Base-by-base conservation (phyloP, 2,888 invertebrate species). In the Epiblema foenella region DNA sequence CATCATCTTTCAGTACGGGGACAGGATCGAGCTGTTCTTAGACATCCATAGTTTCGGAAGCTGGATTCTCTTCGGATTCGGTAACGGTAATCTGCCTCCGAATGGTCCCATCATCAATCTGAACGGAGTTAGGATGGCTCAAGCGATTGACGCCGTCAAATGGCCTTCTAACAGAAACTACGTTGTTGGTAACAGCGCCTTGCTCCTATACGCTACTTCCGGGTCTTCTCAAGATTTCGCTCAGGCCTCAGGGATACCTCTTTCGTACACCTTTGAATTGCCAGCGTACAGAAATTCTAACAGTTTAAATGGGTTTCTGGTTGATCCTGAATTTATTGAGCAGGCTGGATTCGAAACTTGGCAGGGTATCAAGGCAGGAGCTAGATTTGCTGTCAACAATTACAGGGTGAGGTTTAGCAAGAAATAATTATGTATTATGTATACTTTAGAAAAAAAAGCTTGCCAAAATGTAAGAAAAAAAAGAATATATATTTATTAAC, bases 41-140 rank as follows among this genome's bases (percentile, higher is more conserved):
- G 95, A 96, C 9, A 89, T 97, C 49, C 98, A 98, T 83, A 96
- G 97, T 17, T 97, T 95, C 79, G 97, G 97, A 33, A 94, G 95
- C 76, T 95, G 94, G 83, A 84, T 96, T 39, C 79, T 92, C 0
- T 92, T 78, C 49, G 91, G 88, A 0, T 91, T 78, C 42, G 91
- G 89, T 0, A 82, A 81, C 17, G 87, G 88, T 52, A 85, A 85
- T 0, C 80, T 94, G 70, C 95, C 94, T 15, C 86, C 89, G 0
- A 94, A 95, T 74, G 91, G 86, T 29, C 79, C 90, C 0, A 81
- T 83, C n/a, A 76, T 95, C 0, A 85, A 92, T 42, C 58, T 80
- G 0, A 80, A 90, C 0, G 94, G 86, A 8, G 85, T 90, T 0
- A 75, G 80, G 52, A 92, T 93, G 83, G 91, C 91, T 0, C 82